A percentile compares a stretch with the other conserved stretches of the same genome.
These are phyloP conservation scores for Ammodytes marinus DNA, from an alignment of 2,113 vertebrate species.

Conservation along the genomic window DNA sequence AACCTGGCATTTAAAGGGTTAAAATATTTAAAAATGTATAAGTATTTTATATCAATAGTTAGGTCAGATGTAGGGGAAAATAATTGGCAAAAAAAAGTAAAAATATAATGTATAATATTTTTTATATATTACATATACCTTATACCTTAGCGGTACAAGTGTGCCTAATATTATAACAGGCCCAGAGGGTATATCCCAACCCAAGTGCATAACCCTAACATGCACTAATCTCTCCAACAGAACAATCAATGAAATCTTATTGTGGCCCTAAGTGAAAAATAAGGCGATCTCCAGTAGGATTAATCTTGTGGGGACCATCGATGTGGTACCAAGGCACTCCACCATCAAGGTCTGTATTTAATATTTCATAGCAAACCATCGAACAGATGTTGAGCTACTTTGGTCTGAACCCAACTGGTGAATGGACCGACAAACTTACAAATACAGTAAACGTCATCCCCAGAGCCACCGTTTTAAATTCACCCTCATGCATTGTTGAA, in stretches of 20 bases:
- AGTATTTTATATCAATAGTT: too few species aligned
- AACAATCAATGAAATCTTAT: slow-evolving; percentile 81
- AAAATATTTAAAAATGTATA: too few species aligned
- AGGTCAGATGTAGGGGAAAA: too few species aligned
- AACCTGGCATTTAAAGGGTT: too few species aligned
- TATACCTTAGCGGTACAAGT: too few species aligned
- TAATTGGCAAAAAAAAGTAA: too few species aligned
- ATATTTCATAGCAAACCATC: background rate
- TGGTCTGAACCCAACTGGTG: background rate
- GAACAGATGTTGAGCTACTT: background rate
- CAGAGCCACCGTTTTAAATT: background rate
- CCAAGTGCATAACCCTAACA: slow-evolving; percentile 61
- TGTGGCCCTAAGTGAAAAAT: too few species aligned
- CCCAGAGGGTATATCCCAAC: slow-evolving; percentile 43
- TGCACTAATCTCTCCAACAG: slow-evolving; percentile 76
- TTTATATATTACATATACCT: too few species aligned
- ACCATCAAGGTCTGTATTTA: too few species aligned
- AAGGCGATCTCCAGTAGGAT: too few species aligned
- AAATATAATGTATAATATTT: too few species aligned
- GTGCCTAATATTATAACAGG: too few species aligned
- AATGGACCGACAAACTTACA: background rate
- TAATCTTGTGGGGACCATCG: background rate
- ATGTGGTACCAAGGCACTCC: background rate
- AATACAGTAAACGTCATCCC: background rate
- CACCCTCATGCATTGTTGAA: background rate